Evolutionary conservation across 2,113 vertebrate genomes (phyloP).

Genomic region (Scophthalmus maximus): DNA sequence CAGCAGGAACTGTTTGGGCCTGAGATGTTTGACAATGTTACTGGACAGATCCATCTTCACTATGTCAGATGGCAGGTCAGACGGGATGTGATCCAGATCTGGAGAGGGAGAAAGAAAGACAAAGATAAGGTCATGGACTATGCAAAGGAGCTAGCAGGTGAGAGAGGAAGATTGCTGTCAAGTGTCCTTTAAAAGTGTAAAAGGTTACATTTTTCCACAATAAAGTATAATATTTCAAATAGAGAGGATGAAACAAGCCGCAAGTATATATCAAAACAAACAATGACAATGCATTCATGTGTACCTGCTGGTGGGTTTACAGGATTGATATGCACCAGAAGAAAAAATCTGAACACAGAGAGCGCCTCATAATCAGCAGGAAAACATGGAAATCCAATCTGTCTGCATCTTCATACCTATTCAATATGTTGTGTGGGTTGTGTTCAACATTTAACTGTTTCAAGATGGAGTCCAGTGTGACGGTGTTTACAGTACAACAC

Average conservation of each 20-base stretch:
- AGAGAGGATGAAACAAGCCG: too few species aligned
- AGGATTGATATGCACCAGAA: conserved; percentile 14
- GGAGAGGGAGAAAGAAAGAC: conserved; percentile 25
- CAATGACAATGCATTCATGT: not conserved
- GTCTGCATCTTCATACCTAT: conserved; percentile 46
- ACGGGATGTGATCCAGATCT: conserved; percentile 91
- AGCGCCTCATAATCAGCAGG: conserved; percentile 4
- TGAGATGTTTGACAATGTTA: conserved; percentile 91
- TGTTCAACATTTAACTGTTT: conserved; percentile 50
- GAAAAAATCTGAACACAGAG: conserved; percentile 1
- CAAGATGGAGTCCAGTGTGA: conserved; percentile 50
- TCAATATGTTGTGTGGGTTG: conserved; percentile 70
- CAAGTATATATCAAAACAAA: too few species aligned
- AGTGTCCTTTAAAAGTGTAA: too few species aligned
- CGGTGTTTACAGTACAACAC: conserved; percentile 29
- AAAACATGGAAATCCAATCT: conserved; percentile 27
- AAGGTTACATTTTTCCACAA: too few species aligned
- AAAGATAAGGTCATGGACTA: not conserved
- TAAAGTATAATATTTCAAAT: too few species aligned
- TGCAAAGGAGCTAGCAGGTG: not conserved
- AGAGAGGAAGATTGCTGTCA: not conserved
- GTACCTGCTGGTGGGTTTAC: conserved; percentile 6
- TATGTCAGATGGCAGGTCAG: conserved; percentile 89
- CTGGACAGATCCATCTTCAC: conserved; percentile 92
- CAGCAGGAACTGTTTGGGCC: conserved; percentile 89